Evolutionary conservation across 2,797 vertebrate species (phyloP).

Genomic region (Phyllotis vaccarum): DNA sequence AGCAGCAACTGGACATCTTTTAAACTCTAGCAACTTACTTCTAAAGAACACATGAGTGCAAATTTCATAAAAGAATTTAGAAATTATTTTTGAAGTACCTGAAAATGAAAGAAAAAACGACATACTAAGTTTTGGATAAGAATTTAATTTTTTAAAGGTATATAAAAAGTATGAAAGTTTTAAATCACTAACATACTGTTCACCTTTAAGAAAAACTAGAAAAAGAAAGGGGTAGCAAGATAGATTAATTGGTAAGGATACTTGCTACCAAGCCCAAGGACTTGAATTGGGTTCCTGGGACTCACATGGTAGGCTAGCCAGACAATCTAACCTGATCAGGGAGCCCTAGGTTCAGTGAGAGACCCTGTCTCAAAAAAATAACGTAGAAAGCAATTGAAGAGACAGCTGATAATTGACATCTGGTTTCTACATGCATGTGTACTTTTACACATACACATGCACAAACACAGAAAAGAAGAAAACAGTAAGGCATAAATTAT

Average conservation of each 20-base stretch:
- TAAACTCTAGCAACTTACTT: conserved; percentile 27
- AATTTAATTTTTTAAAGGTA: not conserved
- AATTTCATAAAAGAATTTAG: conserved; percentile 23
- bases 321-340: not conserved
- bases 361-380: not conserved
- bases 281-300: not conserved
- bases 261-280: not conserved
- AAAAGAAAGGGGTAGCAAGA: conserved; percentile 10
- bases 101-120: conserved; percentile 13
- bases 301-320: not conserved
- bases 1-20: not conserved
- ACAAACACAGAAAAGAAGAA: not conserved
- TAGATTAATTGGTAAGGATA: not conserved
- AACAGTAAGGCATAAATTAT: not conserved
- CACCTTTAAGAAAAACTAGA: conserved; percentile 49
- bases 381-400: not conserved
- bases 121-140: not conserved
- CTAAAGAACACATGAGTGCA: conserved; percentile 41
- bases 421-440: not conserved
- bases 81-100: not conserved
- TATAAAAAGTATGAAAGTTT: conserved; percentile 30
- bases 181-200: conserved; percentile 24
- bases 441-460: too few relatives aligned
- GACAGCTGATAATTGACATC: not conserved
- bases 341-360: not conserved